A percentile compares a stretch with the other conserved stretches of the same genome.
Evolutionary conservation across 2,888 invertebrate genomes (phyloP).

Genomic region (Steinernema carpocapsae): DNA sequence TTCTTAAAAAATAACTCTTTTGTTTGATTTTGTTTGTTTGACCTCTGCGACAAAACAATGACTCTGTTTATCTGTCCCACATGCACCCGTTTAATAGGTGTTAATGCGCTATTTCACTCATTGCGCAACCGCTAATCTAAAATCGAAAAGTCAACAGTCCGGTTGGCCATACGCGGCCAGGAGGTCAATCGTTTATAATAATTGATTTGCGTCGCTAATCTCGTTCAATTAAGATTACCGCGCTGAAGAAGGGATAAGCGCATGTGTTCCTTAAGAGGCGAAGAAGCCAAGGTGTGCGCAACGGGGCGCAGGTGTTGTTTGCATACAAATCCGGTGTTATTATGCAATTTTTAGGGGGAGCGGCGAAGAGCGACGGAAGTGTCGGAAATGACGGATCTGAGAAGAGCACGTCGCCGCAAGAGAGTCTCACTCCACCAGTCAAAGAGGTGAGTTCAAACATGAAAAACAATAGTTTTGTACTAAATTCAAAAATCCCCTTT

Average conservation of each 20-base stretch:
- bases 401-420: not conserved
- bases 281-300: conserved; percentile 27
- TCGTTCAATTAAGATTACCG: conserved; percentile 24
- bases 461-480: not conserved
- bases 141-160: conserved; percentile 31
- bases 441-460: not conserved
- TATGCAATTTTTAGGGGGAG: conserved; percentile 16
- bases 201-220: conserved; percentile 31
- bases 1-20: too few species aligned
- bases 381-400: not conserved
- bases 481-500: not conserved
- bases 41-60: too few species aligned
- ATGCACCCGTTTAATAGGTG: not conserved
- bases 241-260: not conserved
- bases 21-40: too few species aligned
- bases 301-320: conserved; percentile 29
- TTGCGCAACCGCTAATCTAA: conserved; percentile 6
- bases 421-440: conserved; percentile 9
- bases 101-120: conserved; percentile 14
- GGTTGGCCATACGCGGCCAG: conserved; percentile 20
- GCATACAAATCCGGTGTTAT: conserved; percentile 4
- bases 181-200: conserved; percentile 33
- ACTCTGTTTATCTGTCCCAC: too few species aligned
- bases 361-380: not conserved
- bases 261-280: conserved; percentile 4